Evolutionary conservation across 2,888 invertebrate genomes (phyloP), one percentile per base, ranked within the genome.

Genomic region (Phortica okadai): DNA sequence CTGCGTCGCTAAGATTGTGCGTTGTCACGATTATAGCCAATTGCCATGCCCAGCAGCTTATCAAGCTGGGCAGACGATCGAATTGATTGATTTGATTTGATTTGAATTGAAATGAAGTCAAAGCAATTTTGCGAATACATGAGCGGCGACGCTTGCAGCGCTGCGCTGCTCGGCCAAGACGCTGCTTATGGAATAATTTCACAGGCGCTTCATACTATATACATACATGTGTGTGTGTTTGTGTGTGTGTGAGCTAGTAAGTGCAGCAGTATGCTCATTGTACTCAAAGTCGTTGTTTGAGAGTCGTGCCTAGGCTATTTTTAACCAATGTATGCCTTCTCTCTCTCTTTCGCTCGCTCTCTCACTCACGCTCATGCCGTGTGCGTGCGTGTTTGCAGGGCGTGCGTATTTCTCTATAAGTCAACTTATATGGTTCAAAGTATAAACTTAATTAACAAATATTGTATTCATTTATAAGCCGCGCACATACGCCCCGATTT

Each of bases 111-210:
- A 33, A 33, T 33, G 33, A 33, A 33, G 33, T 33, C 33, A 33
- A 33, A 33, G 33, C 33, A 33, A 33, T 33, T 33, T 33, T 5
- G 33, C 33, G 4, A 4, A 33, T 33, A 33, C 4, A 33, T 5
- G 33, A 33, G 1, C 33, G 33, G 4, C 33, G 33, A 33, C 21
- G 64, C 64, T 64, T 14, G 41, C 7, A 64, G 64, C 33, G 5
- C 62, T 11, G 33, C 11, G 33, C 33, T 5, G 25, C 6, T 5
- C 14, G 41, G 25, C 10, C 8, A 10, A 59, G 8, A n/a, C 14
- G 14, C 14, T 62, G 21, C 21, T 7, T 16, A 64, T 64, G 64
- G 64, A 64, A 64, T 64, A 64, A 64, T 64, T 33, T 64, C 41
- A 41, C 64, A 8, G 11, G 33, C 14, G 14, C 11, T 64, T 33